Percentiles rank a stretch among this genome's conserved stretches.
Conservation (phyloP, 2,797 vertebrate species). For the Myoxocephalus aenaeus region DNA sequence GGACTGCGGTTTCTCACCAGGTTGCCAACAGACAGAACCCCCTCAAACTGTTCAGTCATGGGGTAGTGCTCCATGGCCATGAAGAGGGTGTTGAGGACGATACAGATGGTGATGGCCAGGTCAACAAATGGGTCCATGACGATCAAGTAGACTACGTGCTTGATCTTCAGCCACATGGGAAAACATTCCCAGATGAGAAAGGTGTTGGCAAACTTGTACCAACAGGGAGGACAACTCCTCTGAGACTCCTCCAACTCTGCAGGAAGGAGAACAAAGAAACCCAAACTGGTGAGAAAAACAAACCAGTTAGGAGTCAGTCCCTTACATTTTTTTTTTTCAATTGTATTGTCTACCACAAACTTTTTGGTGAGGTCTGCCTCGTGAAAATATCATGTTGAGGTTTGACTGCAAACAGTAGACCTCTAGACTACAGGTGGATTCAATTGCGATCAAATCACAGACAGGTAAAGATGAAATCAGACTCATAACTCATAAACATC, state of each 20-base stretch:
- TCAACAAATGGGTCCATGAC: slow-evolving; percentile 99
- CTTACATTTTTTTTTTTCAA: neutral
- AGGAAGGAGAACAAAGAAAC: neutral
- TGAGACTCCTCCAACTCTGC: slow-evolving; percentile 98
- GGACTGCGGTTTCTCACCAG: slow-evolving; percentile 88
- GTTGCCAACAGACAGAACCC: slow-evolving; percentile 91
- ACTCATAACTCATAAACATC: neutral
- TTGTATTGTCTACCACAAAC: neutral
- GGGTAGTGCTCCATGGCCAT: slow-evolving; percentile 99
- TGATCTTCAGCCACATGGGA: slow-evolving; percentile 94
- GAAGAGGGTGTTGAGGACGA: slow-evolving; percentile 97
- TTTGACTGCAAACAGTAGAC: slow-evolving; percentile 6
- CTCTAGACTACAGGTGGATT: neutral
- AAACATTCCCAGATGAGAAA: slow-evolving; percentile 99
- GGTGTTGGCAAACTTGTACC: slow-evolving; percentile 96
- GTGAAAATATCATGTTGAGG: neutral
- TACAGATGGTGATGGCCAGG: slow-evolving; percentile 98
- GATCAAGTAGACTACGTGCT: slow-evolving; percentile 93
- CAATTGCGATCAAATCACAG: neutral
- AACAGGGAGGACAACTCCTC: slow-evolving; percentile 96
- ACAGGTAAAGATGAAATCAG: slow-evolving; percentile 5
- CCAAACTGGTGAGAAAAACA: neutral
- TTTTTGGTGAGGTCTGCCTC: neutral
- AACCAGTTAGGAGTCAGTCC: neutral
- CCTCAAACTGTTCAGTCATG: slow-evolving; percentile 90